A percentile compares a stretch with the other conserved stretches of the same genome.
phyloP scores from a whole-genome alignment of 2,113 vertebrate genomes.

The Blennius ocellaris region DNA sequence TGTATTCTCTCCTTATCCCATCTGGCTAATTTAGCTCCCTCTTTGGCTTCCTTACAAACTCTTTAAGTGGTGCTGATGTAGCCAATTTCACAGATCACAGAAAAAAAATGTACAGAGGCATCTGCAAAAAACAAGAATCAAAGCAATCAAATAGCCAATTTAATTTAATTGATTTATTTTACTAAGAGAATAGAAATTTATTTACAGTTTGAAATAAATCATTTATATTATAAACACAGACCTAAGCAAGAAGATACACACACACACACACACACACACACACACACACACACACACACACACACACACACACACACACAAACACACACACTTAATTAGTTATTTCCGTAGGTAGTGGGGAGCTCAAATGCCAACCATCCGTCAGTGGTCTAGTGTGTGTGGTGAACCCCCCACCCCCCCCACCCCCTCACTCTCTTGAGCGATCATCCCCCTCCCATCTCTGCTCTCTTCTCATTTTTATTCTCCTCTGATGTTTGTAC shows the following conservation, averaged over 20 bases:
- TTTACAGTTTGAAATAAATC: conserved; percentile 37
- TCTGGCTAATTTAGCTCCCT: neutral
- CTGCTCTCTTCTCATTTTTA: conserved; percentile 17
- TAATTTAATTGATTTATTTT: too few relatives aligned
- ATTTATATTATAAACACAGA: conserved; percentile 8
- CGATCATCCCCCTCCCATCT: conserved; percentile 16
- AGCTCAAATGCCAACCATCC: conserved; percentile 77
- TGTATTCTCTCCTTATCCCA: neutral
- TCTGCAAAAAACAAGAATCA: neutral
- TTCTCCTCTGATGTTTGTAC: neutral
- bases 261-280: conserved; percentile 26
- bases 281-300: conserved; percentile 44
- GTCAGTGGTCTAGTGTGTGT: conserved; percentile 58
- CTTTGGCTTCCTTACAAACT: neutral
- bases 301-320: conserved; percentile 35
- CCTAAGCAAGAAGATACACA: conserved; percentile 17
- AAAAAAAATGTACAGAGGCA: neutral
- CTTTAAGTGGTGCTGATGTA: neutral
- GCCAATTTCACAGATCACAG: neutral
- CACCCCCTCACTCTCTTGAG: neutral
- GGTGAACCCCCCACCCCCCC: conserved; percentile 12
- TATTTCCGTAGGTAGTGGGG: conserved; percentile 63
- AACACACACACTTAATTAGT: conserved; percentile 69
- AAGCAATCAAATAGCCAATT: neutral
- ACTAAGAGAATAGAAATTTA: neutral